Evolutionary conservation across 2,888 invertebrate genomes (phyloP).

Genomic region (Lasioglossum oenotherae): DNA sequence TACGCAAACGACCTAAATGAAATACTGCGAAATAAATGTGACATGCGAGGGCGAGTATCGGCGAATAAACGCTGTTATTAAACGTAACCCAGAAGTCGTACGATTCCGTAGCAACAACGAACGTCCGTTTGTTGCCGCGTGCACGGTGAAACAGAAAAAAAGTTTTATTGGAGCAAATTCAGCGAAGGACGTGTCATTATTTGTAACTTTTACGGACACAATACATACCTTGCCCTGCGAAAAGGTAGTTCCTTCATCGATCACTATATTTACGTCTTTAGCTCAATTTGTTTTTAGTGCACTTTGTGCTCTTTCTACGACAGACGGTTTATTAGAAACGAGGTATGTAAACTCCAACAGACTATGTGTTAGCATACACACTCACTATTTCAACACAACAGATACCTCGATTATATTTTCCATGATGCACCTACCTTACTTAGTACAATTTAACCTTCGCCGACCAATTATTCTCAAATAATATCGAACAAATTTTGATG

Average conservation of each 20-base stretch:
- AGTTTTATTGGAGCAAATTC: neutral
- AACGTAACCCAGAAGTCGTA: neutral
- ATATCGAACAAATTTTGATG: neutral
- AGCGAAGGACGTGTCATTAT: neutral
- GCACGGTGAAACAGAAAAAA: neutral
- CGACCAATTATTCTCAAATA: neutral
- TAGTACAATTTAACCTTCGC: too few relatives aligned
- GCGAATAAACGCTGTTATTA: neutral
- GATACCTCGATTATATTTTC: neutral
- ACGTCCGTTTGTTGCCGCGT: neutral
- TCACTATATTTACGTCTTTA: neutral
- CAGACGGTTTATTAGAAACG: neutral
- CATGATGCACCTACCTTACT: too few relatives aligned
- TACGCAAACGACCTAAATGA: conserved; percentile 2
- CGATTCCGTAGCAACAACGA: neutral
- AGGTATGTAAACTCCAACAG: neutral
- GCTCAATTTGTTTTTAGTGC: neutral
- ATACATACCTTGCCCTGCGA: neutral
- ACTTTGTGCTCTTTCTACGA: neutral
- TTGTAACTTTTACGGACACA: neutral
- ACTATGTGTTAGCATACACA: too few relatives aligned
- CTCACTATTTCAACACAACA: neutral
- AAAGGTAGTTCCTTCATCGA: neutral
- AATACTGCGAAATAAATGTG: neutral
- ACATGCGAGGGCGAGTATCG: neutral